phyloP scores from a whole-genome alignment of 2,113 vertebrate genomes.

The Microcebus lehilahytsara region DNA sequence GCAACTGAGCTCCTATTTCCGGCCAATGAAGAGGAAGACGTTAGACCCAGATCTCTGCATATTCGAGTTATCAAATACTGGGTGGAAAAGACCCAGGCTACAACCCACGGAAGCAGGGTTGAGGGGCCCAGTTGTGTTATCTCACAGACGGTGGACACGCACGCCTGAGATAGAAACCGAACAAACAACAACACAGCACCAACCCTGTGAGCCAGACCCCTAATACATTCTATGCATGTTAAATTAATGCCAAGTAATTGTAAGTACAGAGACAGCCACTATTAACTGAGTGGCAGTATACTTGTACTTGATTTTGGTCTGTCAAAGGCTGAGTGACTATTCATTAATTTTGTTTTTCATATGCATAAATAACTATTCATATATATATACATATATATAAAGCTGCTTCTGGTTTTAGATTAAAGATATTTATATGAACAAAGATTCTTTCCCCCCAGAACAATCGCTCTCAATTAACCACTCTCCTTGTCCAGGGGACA shows the following conservation, averaged over 20 bases:
- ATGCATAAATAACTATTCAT: background rate
- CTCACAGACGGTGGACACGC: background rate
- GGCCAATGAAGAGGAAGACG: background rate
- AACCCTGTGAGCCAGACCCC: background rate
- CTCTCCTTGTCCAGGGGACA: rapidly evolving
- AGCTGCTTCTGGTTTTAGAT: background rate
- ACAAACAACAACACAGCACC: background rate
- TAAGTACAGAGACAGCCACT: background rate
- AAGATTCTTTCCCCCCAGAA: background rate
- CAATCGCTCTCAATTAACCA: background rate
- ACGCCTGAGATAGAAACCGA: background rate
- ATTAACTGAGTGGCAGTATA: background rate
- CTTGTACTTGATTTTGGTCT: background rate
- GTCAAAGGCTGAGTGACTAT: background rate
- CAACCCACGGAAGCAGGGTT: background rate
- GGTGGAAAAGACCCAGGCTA: background rate
- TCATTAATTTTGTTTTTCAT: background rate
- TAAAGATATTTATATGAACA: background rate
- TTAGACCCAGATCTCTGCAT: background rate
- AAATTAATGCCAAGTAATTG: background rate
- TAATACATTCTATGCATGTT: background rate
- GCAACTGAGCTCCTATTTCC: background rate
- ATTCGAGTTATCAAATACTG: background rate
- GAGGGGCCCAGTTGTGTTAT: background rate
- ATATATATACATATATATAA: rapidly evolving